phyloP scores from a whole-genome alignment of 1,140 invertebrate species.

The Schlechtendalia chinensis region DNA sequence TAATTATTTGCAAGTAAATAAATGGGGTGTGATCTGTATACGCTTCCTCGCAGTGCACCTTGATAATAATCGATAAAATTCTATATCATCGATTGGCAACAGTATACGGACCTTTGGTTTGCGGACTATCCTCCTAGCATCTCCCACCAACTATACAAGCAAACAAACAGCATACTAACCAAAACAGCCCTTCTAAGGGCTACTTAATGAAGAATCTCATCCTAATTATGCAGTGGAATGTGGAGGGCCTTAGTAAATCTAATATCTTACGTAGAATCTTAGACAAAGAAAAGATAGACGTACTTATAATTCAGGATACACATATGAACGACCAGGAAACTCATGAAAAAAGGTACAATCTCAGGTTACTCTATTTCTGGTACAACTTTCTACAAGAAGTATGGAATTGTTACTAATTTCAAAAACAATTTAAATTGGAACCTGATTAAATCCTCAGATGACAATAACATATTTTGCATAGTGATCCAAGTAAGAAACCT shows the following conservation, averaged over 20 bases:
- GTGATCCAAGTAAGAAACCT: not conserved
- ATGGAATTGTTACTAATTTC: slow-evolving; percentile 9
- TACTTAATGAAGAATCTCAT: not conserved
- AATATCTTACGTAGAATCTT: slow-evolving; percentile 26
- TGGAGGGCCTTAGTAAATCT: slow-evolving; percentile 22
- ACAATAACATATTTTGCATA: slow-evolving; percentile 20
- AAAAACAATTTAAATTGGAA: slow-evolving; percentile 52
- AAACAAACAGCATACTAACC: not conserved
- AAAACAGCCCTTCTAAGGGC: slow-evolving; percentile 14
- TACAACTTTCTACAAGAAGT: slow-evolving; percentile 26
- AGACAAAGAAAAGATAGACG: no score
- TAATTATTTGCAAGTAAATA: no score
- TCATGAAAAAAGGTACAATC: slow-evolving; percentile 17
- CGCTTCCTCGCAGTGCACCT: no score
- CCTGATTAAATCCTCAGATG: slow-evolving; percentile 54
- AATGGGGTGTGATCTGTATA: no score
- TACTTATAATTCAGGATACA: slow-evolving; percentile 17
- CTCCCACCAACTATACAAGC: slow-evolving; percentile 26
- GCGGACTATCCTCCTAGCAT: not conserved
- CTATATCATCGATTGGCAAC: not conserved
- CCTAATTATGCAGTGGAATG: slow-evolving; percentile 32
- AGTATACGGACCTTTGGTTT: slow-evolving; percentile 16
- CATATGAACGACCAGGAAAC: slow-evolving; percentile 16
- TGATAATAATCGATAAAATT: not conserved
- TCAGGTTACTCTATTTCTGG: slow-evolving; percentile 16